A percentile compares a stretch with the other conserved stretches of the same genome.
These are phyloP conservation scores for Mesocricetus auratus DNA, from an alignment of 2,113 vertebrate genomes.

Conservation along the genomic window DNA sequence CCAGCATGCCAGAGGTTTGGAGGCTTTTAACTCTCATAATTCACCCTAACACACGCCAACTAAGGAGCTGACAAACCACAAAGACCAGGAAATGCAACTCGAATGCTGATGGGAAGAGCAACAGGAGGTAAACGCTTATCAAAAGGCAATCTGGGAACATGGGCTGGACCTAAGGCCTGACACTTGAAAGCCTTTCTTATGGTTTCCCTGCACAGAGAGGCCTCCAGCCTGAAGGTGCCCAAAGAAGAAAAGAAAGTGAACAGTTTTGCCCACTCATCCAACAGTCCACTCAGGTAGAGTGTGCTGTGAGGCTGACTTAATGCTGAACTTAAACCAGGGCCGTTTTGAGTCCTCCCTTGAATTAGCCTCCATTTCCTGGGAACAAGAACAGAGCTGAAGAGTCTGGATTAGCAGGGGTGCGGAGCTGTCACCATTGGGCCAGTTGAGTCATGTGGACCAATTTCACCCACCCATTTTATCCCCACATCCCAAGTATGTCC, in stretches of 20 bases:
- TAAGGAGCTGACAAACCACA: constrained; percentile 70
- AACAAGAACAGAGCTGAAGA: not conserved
- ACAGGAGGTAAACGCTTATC: constrained; percentile 42
- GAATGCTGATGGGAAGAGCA: constrained; percentile 62
- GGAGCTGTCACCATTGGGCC: too few species aligned
- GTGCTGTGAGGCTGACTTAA: not conserved
- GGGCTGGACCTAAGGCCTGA: not conserved
- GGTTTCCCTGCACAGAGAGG: constrained; percentile 12
- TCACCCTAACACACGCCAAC: constrained; percentile 65
- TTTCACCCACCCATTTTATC: not conserved
- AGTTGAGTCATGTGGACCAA: not conserved
- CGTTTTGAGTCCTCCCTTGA: not conserved
- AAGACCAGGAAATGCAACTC: constrained; percentile 50
- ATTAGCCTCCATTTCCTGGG: not conserved
- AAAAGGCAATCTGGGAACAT: not conserved
- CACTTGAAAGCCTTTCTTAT: not conserved
- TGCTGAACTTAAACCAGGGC: not conserved
- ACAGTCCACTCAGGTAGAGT: fast-evolving
- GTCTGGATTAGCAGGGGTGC: not conserved
- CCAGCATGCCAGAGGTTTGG: constrained; percentile 81
- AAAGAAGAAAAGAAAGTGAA: not conserved
- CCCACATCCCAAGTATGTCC: not conserved
- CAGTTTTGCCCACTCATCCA: not conserved
- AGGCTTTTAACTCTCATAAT: constrained; percentile 78
- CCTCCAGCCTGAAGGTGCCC: not conserved